Evolutionary conservation across 2,797 vertebrate species (phyloP), one percentile per base, ranked within the genome.

Genomic region (Diceros bicornis): DNA sequence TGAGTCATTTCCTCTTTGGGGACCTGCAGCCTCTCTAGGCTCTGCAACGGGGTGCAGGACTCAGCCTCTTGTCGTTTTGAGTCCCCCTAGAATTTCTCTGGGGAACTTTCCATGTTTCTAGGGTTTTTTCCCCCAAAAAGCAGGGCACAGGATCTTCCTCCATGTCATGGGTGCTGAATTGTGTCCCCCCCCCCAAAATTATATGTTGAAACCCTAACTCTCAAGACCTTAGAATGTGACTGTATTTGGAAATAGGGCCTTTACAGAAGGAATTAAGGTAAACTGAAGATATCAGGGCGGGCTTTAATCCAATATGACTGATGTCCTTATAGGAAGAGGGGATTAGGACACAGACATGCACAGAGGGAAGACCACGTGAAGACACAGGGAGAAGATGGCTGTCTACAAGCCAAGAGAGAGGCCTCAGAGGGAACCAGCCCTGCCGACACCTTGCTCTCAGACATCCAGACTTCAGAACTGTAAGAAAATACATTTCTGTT

Each of bases 1-100:
- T 92, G 78, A 97, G 78, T 96, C 96, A 93, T 68, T 97, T 97
- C 96, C 96, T 95, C 66, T 64, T 17, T 2, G 25, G 18, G 50
- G 62, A 44, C 87, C 90, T 57, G 55, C 50, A 32, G 11, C 32
- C 57, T 90, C 75, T 94, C 84, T 61, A 14, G 27, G 78, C 12
- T 83, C 55, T 78, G 27, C 41, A 57, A 10, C 6, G 10, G n/a
- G 16, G 66, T 44, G 20, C 32, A 47, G 25, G 29, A 34, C 82
- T 20, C 32, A 37, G 47, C 9, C 69, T 66, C 66, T 89, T 25
- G 55, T 25, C n/a, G 41, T 59, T 81, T 44, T 52, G n/a, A 55
- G 17, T 23, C 32, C 34, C 72, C 29, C 44, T 9, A 20, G n/a
- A 92, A 74, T n/a, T 47, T 75, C 41, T 79, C 62, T 0, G 23